Evolutionary conservation across 2,888 invertebrate genomes (phyloP).

Genomic region (Philereme vetulata): DNA sequence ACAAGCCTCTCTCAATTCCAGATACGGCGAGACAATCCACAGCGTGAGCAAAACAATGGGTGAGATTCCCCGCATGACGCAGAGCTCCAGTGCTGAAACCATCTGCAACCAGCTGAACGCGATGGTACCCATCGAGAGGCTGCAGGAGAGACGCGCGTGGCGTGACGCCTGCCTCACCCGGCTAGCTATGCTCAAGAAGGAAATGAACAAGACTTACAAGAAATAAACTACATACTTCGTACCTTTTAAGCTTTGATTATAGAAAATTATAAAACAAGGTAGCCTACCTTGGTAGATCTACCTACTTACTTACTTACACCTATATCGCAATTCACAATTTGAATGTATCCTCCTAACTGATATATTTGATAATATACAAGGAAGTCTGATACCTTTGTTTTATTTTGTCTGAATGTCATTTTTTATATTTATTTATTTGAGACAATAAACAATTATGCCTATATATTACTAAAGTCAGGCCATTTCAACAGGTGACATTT

Average conservation of each 20-base stretch:
- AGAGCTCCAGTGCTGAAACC: slow-evolving; percentile 85
- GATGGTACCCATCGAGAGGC: slow-evolving; percentile 88
- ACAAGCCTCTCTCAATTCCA: slow-evolving; percentile 38
- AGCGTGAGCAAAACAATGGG: slow-evolving; percentile 89
- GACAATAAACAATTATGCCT: no score
- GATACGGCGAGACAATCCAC: slow-evolving; percentile 84
- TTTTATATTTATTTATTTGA: no score
- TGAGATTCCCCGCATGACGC: slow-evolving; percentile 87
- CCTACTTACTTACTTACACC: background rate
- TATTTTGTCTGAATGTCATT: no score
- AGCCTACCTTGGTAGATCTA: background rate
- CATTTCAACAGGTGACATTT: no score
- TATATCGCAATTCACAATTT: no score
- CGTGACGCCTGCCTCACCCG: slow-evolving; percentile 92
- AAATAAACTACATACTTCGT: slow-evolving; percentile 29
- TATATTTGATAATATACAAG: no score
- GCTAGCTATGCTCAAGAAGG: slow-evolving; percentile 90
- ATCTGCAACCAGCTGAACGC: slow-evolving; percentile 89
- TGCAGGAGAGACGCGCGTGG: slow-evolving; percentile 91
- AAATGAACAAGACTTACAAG: slow-evolving; percentile 81
- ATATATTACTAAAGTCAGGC: no score
- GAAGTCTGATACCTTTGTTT: no score
- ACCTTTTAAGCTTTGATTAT: background rate
- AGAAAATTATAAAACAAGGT: no score
- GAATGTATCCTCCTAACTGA: no score